Percentiles rank a stretch among this genome's conserved stretches.
phyloP scores from a whole-genome alignment of 1,140 invertebrate genomes.

The Luehdorfia chinensis region DNA sequence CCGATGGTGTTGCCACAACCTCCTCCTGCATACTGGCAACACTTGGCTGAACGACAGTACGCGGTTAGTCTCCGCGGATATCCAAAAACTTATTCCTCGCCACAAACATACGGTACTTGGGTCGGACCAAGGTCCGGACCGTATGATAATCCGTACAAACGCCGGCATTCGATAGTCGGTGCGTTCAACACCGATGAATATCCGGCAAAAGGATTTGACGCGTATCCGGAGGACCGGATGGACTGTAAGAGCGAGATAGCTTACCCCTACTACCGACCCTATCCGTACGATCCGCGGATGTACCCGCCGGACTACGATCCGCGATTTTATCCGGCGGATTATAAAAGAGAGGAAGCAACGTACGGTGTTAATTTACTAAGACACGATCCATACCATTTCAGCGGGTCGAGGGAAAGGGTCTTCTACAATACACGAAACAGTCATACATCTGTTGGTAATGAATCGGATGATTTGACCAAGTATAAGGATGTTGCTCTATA shows the following conservation, averaged over 20 bases:
- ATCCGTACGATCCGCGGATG: slow-evolving; percentile 54
- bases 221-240: slow-evolving; percentile 48
- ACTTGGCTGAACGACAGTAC: slow-evolving; percentile 61
- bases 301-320: slow-evolving; percentile 61
- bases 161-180: slow-evolving; percentile 61
- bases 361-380: slow-evolving; percentile 62
- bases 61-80: slow-evolving; percentile 54
- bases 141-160: slow-evolving; percentile 59
- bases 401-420: slow-evolving; percentile 58
- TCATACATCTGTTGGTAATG: slow-evolving; percentile 73
- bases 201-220: slow-evolving; percentile 51
- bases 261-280: slow-evolving; percentile 53
- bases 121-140: slow-evolving; percentile 54
- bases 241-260: slow-evolving; percentile 68
- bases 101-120: slow-evolving; percentile 63
- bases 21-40: slow-evolving; percentile 66
- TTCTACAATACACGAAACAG: slow-evolving; percentile 69
- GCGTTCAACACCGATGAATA: slow-evolving; percentile 66
- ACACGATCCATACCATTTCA: slow-evolving; percentile 65
- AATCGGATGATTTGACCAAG: slow-evolving; percentile 74
- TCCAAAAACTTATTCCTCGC: slow-evolving; percentile 44
- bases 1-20: slow-evolving; percentile 51
- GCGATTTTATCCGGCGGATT: slow-evolving; percentile 54
- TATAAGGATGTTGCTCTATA: slow-evolving; percentile 75
- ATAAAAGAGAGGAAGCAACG: slow-evolving; percentile 51